Conservation (phyloP, 2,113 vertebrate species). For the Chauna torquata region DNA sequence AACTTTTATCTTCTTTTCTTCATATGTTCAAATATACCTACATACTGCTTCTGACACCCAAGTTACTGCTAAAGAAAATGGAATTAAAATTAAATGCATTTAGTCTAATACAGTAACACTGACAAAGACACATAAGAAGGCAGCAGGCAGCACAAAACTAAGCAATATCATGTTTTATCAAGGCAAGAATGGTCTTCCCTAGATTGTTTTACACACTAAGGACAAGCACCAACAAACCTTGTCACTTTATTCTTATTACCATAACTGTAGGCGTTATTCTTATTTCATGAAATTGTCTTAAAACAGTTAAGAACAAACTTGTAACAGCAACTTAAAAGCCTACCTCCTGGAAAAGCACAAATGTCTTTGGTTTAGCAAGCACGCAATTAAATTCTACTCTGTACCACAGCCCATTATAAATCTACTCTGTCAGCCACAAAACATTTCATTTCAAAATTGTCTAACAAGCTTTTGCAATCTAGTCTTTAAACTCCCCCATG, state of each 20-base stretch:
- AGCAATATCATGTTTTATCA: background rate
- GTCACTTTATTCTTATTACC: background rate
- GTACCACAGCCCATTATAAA: background rate
- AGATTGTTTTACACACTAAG: background rate
- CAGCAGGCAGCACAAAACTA: background rate
- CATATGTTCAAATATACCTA: background rate
- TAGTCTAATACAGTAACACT: background rate
- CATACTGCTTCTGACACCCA: background rate
- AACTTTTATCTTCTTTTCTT: background rate
- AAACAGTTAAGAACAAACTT: background rate
- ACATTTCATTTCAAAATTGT: background rate
- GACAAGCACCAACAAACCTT: background rate
- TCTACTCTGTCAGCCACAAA: background rate
- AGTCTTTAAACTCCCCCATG: constrained; percentile 49
- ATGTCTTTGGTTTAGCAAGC: background rate
- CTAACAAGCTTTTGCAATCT: background rate
- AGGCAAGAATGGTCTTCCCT: background rate
- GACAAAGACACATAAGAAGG: background rate
- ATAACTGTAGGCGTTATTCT: background rate
- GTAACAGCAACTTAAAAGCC: background rate
- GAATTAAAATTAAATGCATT: background rate
- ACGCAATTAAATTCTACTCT: background rate
- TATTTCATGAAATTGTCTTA: background rate
- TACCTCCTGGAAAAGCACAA: background rate
- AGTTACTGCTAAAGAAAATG: background rate